Percentiles rank a stretch among this genome's conserved stretches.
These are phyloP conservation scores for Taphrorychus bicolor DNA, from an alignment of 2,888 invertebrate genomes.

Conservation along the genomic window DNA sequence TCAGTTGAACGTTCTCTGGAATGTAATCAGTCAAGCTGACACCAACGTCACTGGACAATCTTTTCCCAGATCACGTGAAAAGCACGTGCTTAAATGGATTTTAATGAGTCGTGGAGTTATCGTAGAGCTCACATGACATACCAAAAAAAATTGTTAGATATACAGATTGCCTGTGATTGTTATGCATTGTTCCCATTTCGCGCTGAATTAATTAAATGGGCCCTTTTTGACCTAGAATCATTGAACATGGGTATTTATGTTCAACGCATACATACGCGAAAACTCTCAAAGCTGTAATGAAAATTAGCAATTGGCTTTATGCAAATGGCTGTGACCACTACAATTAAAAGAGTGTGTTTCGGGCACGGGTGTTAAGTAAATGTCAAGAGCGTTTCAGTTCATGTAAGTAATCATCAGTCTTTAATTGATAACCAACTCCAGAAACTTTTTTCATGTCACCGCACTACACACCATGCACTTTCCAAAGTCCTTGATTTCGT, in stretches of 20 bases:
- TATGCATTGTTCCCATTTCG: no score
- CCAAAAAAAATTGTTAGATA: no score
- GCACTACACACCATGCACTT: no score
- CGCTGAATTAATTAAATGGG: not conserved
- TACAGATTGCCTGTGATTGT: no score
- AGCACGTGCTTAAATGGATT: constrained; percentile 23
- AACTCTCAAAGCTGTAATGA: constrained; percentile 9
- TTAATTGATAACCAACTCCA: no score
- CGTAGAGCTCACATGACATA: not conserved
- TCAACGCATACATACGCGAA: no score
- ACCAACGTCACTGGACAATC: no score
- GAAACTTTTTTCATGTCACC: no score
- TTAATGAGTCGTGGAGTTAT: constrained; percentile 17
- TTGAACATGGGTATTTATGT: no score
- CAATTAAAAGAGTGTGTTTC: constrained; percentile 22
- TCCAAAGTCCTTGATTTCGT: not conserved
- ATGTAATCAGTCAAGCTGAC: no score
- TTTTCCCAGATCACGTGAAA: constrained; percentile 16
- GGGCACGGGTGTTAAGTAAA: constrained; percentile 15
- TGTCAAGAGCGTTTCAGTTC: constrained; percentile 11
- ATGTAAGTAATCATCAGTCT: constrained; percentile 16
- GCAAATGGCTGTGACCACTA: constrained; percentile 24
- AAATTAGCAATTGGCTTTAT: constrained; percentile 19
- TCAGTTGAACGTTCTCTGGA: no score
- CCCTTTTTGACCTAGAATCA: not conserved